Evolutionary conservation across 2,797 vertebrate species (phyloP).

Genomic region (Nasua narica): DNA sequence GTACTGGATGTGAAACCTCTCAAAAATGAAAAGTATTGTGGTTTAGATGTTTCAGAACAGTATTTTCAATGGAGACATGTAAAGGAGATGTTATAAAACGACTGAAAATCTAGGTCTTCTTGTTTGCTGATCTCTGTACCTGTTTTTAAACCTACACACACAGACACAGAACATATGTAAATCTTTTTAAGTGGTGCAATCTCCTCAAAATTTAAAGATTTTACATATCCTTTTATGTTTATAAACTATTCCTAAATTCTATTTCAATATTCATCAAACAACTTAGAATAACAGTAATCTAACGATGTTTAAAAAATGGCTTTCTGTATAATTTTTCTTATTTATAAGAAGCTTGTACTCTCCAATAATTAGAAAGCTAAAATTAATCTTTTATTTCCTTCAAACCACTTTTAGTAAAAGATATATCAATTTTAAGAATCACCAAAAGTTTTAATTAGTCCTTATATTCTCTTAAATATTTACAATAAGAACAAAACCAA

Average conservation of each 20-base stretch:
- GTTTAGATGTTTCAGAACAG: constrained; percentile 30
- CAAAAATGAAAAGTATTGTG: constrained; percentile 12
- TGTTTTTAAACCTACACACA: constrained; percentile 6
- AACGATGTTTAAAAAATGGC: neutral
- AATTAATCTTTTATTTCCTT: constrained; percentile 46
- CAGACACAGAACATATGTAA: neutral
- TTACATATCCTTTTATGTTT: neutral
- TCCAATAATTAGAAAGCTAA: constrained; percentile 37
- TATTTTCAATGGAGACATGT: neutral
- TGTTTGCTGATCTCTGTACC: neutral
- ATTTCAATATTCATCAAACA: constrained; percentile 1
- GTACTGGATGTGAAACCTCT: neutral
- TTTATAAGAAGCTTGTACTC: neutral
- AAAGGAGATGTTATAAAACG: neutral
- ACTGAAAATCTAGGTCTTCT: constrained; percentile 23
- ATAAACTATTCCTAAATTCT: neutral
- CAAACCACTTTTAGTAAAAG: neutral
- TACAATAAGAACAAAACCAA: neutral
- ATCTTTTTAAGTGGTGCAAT: neutral
- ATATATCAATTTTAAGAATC: neutral
- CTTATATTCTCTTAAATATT: neutral
- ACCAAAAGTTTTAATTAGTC: neutral
- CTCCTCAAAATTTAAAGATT: neutral
- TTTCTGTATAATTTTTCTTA: neutral
- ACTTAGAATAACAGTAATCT: constrained; percentile 26